These are phyloP conservation scores for Dromius quadrimaculatus DNA, from an alignment of 2,888 invertebrate species.

Conservation along the genomic window DNA sequence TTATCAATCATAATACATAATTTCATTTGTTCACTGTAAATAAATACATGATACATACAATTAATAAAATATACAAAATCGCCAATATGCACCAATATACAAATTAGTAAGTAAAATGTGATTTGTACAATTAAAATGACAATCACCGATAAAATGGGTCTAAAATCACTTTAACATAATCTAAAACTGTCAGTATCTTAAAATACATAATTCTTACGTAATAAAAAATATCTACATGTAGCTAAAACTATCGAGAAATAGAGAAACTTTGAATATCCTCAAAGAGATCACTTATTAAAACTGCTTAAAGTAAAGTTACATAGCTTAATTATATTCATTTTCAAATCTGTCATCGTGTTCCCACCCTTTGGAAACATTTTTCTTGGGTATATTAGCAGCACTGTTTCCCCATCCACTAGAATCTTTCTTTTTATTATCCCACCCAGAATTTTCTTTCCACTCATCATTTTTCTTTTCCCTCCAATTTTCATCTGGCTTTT, in stretches of 20 bases:
- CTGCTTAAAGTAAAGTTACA: slow-evolving; percentile 4
- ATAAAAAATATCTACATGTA: slow-evolving; percentile 42
- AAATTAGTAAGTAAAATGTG: slow-evolving; percentile 15
- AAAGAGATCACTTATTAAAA: background rate
- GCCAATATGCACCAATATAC: slow-evolving; percentile 33
- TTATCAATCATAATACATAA: too few relatives aligned
- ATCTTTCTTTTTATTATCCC: slow-evolving; percentile 56
- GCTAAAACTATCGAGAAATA: slow-evolving; percentile 5
- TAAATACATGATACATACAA: too few relatives aligned
- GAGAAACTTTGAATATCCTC: slow-evolving; percentile 37
- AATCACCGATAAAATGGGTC: slow-evolving; percentile 9
- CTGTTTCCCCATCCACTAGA: slow-evolving; percentile 55
- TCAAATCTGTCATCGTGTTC: slow-evolving; percentile 65
- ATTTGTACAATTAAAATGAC: slow-evolving; percentile 28
- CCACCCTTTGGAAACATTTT: slow-evolving; percentile 61
- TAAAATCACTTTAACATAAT: slow-evolving; percentile 26
- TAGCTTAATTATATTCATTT: slow-evolving; percentile 62
- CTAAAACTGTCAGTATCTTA: slow-evolving; percentile 26
- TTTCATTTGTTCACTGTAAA: too few relatives aligned
- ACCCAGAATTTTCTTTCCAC: slow-evolving; percentile 55
- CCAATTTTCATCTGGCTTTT: slow-evolving; percentile 56
- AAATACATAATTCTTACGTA: slow-evolving; percentile 42
- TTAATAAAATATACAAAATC: too few relatives aligned
- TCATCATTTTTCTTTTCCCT: slow-evolving; percentile 53
- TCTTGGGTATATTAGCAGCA: slow-evolving; percentile 51